These are phyloP conservation scores for Lacerta viridis DNA, from an alignment of 2,797 vertebrate genomes.

Conservation along the genomic window DNA sequence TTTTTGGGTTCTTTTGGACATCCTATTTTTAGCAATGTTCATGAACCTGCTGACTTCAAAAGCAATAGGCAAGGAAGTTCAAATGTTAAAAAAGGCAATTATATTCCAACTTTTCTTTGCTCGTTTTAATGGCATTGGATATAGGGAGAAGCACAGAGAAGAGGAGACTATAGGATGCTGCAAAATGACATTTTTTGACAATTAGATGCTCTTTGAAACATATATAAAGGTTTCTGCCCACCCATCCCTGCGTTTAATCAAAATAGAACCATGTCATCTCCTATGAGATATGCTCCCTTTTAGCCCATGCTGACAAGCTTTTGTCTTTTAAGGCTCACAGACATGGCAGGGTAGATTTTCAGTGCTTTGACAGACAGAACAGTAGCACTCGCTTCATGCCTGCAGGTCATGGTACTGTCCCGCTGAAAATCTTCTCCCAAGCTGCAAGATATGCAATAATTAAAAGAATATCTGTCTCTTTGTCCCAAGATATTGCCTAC, in stretches of 20 bases:
- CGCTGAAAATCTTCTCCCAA: slow-evolving; percentile 1
- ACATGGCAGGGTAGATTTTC: slow-evolving; percentile 34
- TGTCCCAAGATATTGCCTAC: slow-evolving; percentile 53
- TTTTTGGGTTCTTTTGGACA: slow-evolving; percentile 27
- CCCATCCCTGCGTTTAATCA: slow-evolving; percentile 1
- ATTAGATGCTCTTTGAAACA: background rate
- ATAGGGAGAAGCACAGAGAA: background rate
- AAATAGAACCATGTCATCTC: background rate
- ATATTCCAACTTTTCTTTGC: background rate
- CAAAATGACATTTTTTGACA: slow-evolving; percentile 24
- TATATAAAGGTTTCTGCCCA: background rate
- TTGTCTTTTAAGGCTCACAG: slow-evolving; percentile 39
- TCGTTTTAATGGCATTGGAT: background rate
- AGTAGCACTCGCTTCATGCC: slow-evolving; percentile 42
- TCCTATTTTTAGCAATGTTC: slow-evolving; percentile 36
- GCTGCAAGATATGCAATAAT: slow-evolving; percentile 51
- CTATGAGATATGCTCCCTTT: background rate
- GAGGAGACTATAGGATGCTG: background rate
- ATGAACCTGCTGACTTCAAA: slow-evolving; percentile 26
- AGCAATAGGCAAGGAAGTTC: slow-evolving; percentile 40
- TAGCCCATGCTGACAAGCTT: slow-evolving; percentile 16
- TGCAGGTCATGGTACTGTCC: slow-evolving; percentile 42
- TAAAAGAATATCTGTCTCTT: slow-evolving; percentile 63
- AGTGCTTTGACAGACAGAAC: background rate
- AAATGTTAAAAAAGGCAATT: slow-evolving; percentile 54